These are phyloP conservation scores for Seriola rivoliana DNA, from an alignment of 2,113 vertebrate genomes.

Conservation along the genomic window DNA sequence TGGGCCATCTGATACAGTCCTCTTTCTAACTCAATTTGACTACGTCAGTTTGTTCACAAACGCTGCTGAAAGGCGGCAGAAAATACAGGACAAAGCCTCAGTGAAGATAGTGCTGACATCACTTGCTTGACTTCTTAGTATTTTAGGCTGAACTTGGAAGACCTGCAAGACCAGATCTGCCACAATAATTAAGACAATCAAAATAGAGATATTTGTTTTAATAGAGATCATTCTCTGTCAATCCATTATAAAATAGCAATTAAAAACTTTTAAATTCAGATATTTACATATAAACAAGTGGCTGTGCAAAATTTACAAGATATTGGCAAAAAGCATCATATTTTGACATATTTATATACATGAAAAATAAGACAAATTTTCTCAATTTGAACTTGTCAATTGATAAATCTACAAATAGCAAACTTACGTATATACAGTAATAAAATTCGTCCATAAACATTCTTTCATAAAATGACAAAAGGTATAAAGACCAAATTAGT, in stretches of 20 bases:
- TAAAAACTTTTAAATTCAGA: constrained; percentile 95
- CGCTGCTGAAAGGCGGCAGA: too few relatives aligned
- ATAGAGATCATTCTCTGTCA: constrained; percentile 94
- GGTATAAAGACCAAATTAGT: constrained; percentile 93
- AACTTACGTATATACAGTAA: constrained; percentile 91
- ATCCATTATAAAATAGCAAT: constrained; percentile 97
- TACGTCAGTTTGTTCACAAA: too few relatives aligned
- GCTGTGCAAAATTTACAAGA: constrained; percentile 98
- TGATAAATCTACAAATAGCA: constrained; percentile 85
- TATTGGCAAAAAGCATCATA: constrained; percentile 85
- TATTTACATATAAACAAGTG: constrained; percentile 98
- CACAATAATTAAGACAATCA: constrained; percentile 22
- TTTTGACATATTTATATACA: constrained; percentile 49
- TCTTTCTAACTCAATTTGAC: neutral
- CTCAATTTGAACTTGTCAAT: constrained; percentile 73
- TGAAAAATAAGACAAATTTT: constrained; percentile 81
- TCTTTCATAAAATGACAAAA: constrained; percentile 90
- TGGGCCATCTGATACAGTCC: neutral
- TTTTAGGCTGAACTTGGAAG: neutral
- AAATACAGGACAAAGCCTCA: too few relatives aligned
- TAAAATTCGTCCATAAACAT: constrained; percentile 88
- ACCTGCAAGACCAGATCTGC: neutral
- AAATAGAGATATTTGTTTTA: constrained; percentile 81
- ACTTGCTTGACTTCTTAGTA: neutral
- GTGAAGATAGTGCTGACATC: too few relatives aligned